Evolutionary conservation across 1,140 invertebrate species (phyloP), one percentile per base, ranked within the genome.

Genomic region (Drosophila suzukii): DNA sequence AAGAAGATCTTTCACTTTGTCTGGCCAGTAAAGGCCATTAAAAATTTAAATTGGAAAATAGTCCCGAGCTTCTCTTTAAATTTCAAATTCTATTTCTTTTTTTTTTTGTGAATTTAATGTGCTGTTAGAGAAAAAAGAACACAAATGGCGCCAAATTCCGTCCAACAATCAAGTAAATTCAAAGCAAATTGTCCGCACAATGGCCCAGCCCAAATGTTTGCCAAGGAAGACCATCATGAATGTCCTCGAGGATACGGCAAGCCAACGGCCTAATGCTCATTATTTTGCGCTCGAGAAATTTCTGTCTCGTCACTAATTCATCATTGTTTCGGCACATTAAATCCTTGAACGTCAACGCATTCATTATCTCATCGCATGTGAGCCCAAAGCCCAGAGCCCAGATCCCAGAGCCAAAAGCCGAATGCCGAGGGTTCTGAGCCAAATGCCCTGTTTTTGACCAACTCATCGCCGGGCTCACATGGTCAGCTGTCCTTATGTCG

Each of bases 311-410:
- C 84, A 89, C 84, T 89, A 89, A 89, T 89, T 89, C 84, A 89
- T 89, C 84, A 89, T 89, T 89, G 84, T 89, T 89, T 89, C 84
- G 85, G 84, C 84, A 89, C 84, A 89, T 89, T 89, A 89, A 89
- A 89, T 89, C 85, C 84, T 89, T 81, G 80, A 89, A 89, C 85
- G 80, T 89, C 84, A 89, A 89, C 84, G 84, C 84, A 89, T 89
- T 89, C 84, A 89, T 89, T 89, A 89, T 89, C 84, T 81, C 71
- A 68, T 89, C 84, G 73, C 71, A 68, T 82, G 58, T 78, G 67
- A 56, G 43, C 13, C 27, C 0, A 32, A 6, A 32, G 30, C 30
- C 0, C 3, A 32, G 7, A 0, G 32, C 32, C 7, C 7, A 34
- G 32, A 10, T 6, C 8, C 8, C 8, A 10, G 32, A 32, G 30